A percentile compares a stretch with the other conserved stretches of the same genome.
phyloP scores from a whole-genome alignment of 1,140 invertebrate species.

The Drosophila chauvacae region DNA sequence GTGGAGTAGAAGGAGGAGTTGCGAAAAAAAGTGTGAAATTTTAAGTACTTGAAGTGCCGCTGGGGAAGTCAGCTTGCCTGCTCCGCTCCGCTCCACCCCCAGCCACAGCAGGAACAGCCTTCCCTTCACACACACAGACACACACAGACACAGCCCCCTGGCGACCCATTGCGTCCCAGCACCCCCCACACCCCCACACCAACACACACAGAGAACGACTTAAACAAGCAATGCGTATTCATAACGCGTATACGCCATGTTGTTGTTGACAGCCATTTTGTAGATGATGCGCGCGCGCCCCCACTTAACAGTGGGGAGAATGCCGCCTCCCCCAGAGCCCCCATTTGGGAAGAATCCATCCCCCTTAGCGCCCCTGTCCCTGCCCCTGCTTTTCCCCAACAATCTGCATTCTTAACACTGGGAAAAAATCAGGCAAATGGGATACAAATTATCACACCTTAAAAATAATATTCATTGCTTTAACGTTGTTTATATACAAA shows the following conservation, averaged over 20 bases:
- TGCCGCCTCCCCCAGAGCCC: background rate
- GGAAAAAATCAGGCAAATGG: background rate
- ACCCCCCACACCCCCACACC: background rate
- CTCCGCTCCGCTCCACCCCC: background rate
- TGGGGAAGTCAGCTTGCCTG: constrained; percentile 49
- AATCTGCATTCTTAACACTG: constrained; percentile 22
- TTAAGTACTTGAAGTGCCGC: constrained; percentile 76
- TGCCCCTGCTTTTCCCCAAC: background rate
- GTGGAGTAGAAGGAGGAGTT: background rate
- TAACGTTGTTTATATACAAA: background rate
- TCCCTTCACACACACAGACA: constrained; percentile 3
- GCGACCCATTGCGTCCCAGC: background rate
- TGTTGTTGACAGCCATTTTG: constrained; percentile 82
- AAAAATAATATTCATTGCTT: background rate
- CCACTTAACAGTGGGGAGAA: constrained; percentile 36
- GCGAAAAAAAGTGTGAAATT: constrained; percentile 75
- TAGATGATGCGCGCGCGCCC: constrained; percentile 77
- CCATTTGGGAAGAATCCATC: background rate
- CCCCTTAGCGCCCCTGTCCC: background rate
- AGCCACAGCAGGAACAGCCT: background rate
- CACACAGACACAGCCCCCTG: constrained; percentile 15
- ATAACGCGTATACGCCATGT: constrained; percentile 81
- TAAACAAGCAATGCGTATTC: constrained; percentile 81
- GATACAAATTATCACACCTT: background rate
- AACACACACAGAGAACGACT: constrained; percentile 19